These are phyloP conservation scores for Phaethon lepturus DNA, from an alignment of 2,113 vertebrate species.

Conservation along the genomic window DNA sequence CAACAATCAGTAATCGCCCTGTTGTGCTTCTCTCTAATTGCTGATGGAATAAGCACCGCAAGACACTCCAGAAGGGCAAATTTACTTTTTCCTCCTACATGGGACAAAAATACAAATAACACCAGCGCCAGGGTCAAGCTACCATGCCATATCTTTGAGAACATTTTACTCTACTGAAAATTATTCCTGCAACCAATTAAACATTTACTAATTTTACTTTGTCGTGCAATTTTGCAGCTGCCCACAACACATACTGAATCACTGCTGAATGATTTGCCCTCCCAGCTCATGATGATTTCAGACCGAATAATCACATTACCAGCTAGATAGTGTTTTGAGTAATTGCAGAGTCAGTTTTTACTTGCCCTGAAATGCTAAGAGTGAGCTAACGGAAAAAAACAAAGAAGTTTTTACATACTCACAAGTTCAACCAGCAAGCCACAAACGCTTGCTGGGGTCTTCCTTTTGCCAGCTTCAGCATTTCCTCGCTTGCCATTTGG, in stretches of 20 bases:
- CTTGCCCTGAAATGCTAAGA: neutral
- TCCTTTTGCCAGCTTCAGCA: slow-evolving; percentile 69
- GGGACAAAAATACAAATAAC: neutral
- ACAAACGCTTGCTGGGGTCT: slow-evolving; percentile 65
- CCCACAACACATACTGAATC: neutral
- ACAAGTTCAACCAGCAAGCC: slow-evolving; percentile 93
- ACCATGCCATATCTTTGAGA: neutral
- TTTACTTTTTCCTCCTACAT: neutral
- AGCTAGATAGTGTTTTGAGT: neutral
- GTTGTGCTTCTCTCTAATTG: neutral
- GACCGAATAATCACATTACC: neutral
- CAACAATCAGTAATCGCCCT: neutral
- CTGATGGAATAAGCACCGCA: neutral
- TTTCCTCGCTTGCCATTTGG: slow-evolving; percentile 70
- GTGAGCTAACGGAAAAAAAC: neutral
- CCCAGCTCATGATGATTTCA: neutral
- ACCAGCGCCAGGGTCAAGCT: neutral
- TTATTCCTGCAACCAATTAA: neutral
- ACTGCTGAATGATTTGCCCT: neutral
- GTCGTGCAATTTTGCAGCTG: neutral
- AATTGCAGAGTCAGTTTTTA: neutral
- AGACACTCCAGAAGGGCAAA: neutral
- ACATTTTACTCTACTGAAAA: neutral
- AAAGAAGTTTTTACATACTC: slow-evolving; percentile 25
- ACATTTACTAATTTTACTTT: neutral